Conservation (phyloP, 2,113 vertebrate genomes). For the Madoqua kirkii region DNA sequence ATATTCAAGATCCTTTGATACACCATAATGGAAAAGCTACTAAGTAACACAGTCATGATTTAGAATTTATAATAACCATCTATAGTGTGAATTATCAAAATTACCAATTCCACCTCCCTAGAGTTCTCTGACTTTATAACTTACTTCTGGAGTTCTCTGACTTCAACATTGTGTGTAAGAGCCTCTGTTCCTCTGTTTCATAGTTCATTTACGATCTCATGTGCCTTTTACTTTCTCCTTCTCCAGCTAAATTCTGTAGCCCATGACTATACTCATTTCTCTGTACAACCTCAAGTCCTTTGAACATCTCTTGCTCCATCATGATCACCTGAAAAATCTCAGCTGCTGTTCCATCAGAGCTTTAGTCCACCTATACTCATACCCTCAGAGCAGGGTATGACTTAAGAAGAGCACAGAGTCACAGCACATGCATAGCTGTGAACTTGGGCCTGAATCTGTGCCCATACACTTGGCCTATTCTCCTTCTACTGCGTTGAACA, state of each 20-base stretch:
- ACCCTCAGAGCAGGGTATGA: background rate
- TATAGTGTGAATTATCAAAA: background rate
- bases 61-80: background rate
- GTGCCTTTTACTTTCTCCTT: background rate
- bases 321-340: background rate
- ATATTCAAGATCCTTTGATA: background rate
- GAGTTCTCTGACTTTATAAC: background rate
- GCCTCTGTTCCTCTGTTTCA: background rate
- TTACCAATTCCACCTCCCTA: background rate
- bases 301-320: background rate
- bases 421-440: background rate
- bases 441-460: background rate
- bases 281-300: background rate
- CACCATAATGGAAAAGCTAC: background rate
- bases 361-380: background rate
- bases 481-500: background rate
- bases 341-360: background rate
- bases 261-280: background rate
- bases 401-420: background rate
- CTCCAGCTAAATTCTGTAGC: background rate
- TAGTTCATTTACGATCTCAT: fast-evolving
- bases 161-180: background rate
- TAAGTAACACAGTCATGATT: background rate
- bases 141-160: background rate
- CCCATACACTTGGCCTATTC: background rate